These are phyloP conservation scores for Daboia siamensis DNA, from an alignment of 2,113 vertebrate genomes.

Conservation along the genomic window DNA sequence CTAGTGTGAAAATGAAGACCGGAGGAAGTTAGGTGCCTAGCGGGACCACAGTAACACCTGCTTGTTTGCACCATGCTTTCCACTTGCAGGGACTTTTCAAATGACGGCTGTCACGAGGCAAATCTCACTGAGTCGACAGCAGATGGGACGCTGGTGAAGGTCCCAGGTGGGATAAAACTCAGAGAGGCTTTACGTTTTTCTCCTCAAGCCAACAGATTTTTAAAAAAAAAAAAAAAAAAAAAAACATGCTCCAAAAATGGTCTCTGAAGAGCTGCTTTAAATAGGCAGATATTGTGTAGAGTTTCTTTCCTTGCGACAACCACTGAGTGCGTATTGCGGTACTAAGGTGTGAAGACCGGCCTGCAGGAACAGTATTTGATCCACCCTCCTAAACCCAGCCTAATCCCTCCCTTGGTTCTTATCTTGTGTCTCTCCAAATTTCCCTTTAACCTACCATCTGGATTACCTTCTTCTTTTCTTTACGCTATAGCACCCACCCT, in stretches of 20 bases:
- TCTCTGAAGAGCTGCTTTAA: neutral
- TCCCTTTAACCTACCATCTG: neutral
- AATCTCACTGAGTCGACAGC: neutral
- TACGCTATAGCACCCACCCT: neutral
- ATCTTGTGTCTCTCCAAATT: neutral
- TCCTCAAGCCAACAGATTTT: neutral
- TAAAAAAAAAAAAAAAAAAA: too few species aligned
- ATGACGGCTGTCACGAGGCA: neutral
- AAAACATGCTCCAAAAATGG: neutral
- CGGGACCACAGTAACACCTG: neutral
- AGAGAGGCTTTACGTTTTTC: neutral
- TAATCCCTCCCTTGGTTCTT: neutral
- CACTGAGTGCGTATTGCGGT: neutral
- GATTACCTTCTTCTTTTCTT: neutral
- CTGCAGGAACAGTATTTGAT: neutral
- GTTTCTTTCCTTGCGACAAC: neutral
- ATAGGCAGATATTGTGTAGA: neutral
- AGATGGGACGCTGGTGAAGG: too few species aligned
- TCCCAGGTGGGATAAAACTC: neutral
- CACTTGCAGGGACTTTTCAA: neutral
- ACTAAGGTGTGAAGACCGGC: neutral
- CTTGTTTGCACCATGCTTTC: too few species aligned
- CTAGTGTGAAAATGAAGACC: neutral
- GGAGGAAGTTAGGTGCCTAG: accelerated
- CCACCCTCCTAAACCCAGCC: neutral